Percentiles rank a stretch among this genome's conserved stretches.
phyloP scores from a whole-genome alignment of 2,113 vertebrate genomes.

The Burhinus bistriatus region DNA sequence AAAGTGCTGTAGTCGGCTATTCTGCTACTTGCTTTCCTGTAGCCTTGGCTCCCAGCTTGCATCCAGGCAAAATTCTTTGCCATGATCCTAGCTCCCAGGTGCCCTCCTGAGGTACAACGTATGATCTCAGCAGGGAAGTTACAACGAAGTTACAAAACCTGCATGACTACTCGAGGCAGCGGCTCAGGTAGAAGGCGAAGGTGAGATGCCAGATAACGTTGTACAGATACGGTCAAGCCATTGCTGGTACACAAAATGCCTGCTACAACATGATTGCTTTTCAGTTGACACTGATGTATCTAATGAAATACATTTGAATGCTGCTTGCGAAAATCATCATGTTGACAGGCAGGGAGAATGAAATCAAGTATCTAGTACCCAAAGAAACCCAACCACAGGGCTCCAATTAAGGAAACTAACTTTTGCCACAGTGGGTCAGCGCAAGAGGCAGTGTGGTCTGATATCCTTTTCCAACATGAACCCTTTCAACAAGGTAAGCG shows the following conservation, averaged over 20 bases:
- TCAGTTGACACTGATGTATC: not conserved
- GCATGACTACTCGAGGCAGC: not conserved
- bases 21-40: not conserved
- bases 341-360: not conserved
- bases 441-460: not conserved
- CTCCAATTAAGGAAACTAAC: not conserved
- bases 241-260: not conserved
- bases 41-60: not conserved
- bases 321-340: not conserved
- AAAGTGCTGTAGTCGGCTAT: not conserved
- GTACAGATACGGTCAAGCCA: not conserved
- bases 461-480: not conserved
- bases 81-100: not conserved
- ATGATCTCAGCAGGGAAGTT: not conserved
- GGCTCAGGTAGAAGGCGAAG: not conserved
- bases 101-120: fast-evolving
- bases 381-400: not conserved
- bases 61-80: not conserved
- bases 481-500: not conserved
- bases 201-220: not conserved
- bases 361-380: not conserved
- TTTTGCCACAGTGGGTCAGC: not conserved
- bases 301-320: not conserved
- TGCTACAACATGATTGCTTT: not conserved
- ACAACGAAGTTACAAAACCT: not conserved